Base-by-base conservation (phyloP, 2,888 invertebrate genomes). In the Resseliella maxima region DNA sequence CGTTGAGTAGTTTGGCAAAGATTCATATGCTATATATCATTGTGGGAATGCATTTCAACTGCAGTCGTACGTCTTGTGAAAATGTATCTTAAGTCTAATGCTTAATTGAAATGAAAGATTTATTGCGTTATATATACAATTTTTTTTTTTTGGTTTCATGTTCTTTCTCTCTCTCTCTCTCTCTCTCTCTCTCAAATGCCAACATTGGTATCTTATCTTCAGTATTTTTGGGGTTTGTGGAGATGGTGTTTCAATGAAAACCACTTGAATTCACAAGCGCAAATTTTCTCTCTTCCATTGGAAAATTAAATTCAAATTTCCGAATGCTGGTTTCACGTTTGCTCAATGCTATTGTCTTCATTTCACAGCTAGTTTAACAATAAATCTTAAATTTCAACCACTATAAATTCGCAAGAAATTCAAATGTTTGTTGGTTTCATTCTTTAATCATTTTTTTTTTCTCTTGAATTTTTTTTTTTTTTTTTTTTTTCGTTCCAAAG, bases 91-190 rank as follows among this genome's bases (percentile, higher is more conserved):
- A 72, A 31, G 72, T 72, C 72, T 15, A 31, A 35, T 2, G 72
- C 72, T 72, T 72, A 72, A 72, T 72, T 72, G 72, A 72, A 72
- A 72, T 72, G 72, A 72, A 72, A 72, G 72, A 72, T 72, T 72
- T 72, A 72, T 72, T 31, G 3, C 31, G 35, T 31, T 31, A n/a
- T n/a, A n/a, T n/a, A n/a, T n/a, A n/a, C n/a, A n/a, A n/a, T n/a
- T n/a, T n/a, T n/a, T n/a, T n/a, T n/a, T n/a, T n/a, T n/a, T n/a
- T n/a, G n/a, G n/a, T n/a, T n/a, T n/a, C n/a, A n/a, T 21, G 50
- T 21, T 59, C 12, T 31, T 72, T 72, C 31, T 59, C 24, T 50
- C 46, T 50, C 8, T 50, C 18, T 8, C 46, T 50, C 18, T 50
- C 46, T 50, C 15, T 50, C 18, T 50, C 46, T 50, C 46, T 18